Base-by-base conservation (phyloP, 2,113 vertebrate species). In the Antennarius striatus region DNA sequence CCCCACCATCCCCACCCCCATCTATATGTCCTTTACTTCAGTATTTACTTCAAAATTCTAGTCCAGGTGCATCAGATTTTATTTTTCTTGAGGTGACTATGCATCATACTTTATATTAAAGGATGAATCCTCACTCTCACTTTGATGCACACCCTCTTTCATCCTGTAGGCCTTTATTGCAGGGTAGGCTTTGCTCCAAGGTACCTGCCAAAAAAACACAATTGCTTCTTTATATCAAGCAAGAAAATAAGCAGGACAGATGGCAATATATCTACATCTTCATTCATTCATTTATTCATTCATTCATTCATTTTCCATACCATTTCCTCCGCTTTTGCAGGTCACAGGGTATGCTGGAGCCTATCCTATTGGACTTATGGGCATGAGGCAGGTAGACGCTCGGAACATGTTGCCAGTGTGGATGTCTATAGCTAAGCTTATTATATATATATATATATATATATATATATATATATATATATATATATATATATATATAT, bases 21-120 rank as follows among this genome's bases (percentile, higher is more conserved):
- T 7, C 32, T 7, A 4, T 7, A 36, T 7, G 4, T 7, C 32
- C 4, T 36, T 4, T 36, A 36, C 32, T 2, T 36, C 32, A 36
- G 32, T 36, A 36, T 36, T 36, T 36, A 4, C 32, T 36, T 73
- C 39, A 52, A 60, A 68, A 64, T 76, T 87, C 52, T 55, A 49
- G 67, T 63, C 59, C 56, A 6, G 16, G 62, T 71, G 73, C 52
- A 54, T 70, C 63, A 39, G 55, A 76, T 88, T 83, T 86, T 77
- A 83, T 86, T 87, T 87, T 77, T 80, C 63, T 22, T 10, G n/a
- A 63, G 69, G 68, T 68, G 78, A 76, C 78, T 66, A 78, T 56
- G 71, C 60, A 39, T 69, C 56, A 46, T 57, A 73, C n/a, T n/a
- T n/a, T n/a, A n/a, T 72, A 68, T 63, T 80, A 57, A 65, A 58